These are phyloP conservation scores for Lates calcarifer DNA, from an alignment of 2,113 vertebrate genomes.

Conservation along the genomic window DNA sequence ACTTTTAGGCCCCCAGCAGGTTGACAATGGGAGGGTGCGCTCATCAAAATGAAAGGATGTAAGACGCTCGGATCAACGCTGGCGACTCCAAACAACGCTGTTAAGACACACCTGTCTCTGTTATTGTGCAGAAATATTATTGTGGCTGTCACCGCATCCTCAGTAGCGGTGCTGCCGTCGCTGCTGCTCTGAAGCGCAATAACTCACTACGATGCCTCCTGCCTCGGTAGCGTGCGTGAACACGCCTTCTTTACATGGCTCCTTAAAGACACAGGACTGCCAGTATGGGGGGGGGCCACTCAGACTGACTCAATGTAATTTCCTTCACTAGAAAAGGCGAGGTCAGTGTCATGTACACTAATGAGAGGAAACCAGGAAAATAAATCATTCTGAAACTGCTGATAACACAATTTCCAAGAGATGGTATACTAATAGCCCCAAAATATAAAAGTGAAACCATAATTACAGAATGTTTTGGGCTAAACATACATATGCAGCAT, in stretches of 20 bases:
- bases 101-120: rapidly evolving
- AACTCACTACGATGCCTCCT: conserved; percentile 55
- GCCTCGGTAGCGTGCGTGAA: conserved; percentile 46
- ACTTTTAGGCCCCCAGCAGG: conserved; percentile 73
- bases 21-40: conserved; percentile 48
- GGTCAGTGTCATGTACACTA: not conserved
- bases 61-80: not conserved
- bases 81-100: not conserved
- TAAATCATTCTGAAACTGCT: not conserved
- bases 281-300: conserved; percentile 39
- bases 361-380: not conserved
- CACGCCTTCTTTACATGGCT: conserved; percentile 73
- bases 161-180: conserved; percentile 44
- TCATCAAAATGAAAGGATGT: conserved; percentile 37
- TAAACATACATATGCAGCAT: not conserved
- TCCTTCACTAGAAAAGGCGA: not conserved
- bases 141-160: conserved; percentile 56
- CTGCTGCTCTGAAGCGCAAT: conserved; percentile 50
- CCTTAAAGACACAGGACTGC: conserved; percentile 78
- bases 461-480: too few relatives aligned
- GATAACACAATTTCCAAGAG: too few relatives aligned
- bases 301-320: not conserved
- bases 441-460: not conserved
- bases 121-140: not conserved
- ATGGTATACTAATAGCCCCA: not conserved